Percentiles rank a stretch among this genome's conserved stretches.
Conservation (phyloP, 2,888 invertebrate genomes). For the Napeogenes sylphis region DNA sequence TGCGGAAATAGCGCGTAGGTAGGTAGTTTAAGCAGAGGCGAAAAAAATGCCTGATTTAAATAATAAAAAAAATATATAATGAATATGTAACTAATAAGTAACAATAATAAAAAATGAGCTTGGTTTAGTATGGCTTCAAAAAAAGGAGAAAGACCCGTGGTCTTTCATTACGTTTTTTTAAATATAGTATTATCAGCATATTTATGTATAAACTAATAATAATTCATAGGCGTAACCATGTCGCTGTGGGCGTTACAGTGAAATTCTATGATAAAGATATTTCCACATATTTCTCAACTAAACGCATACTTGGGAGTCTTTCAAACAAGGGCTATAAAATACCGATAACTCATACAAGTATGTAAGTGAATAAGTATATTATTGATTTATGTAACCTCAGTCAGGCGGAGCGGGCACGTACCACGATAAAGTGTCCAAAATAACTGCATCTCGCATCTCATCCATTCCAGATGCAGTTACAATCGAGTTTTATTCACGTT, state of each 20-base stretch:
- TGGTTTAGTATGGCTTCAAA: too few species aligned
- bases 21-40: too few species aligned
- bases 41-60: too few species aligned
- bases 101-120: too few species aligned
- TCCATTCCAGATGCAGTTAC: constrained; percentile 55
- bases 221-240: constrained; percentile 16
- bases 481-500: constrained; percentile 38
- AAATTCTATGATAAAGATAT: constrained; percentile 11
- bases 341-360: constrained; percentile 54
- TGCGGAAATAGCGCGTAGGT: too few species aligned
- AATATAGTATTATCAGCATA: not conserved
- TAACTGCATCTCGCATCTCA: constrained; percentile 62
- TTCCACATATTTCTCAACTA: constrained; percentile 22
- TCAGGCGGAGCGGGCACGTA: constrained; percentile 49
- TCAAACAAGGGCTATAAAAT: constrained; percentile 32
- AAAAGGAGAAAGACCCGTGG: too few species aligned
- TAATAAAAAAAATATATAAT: too few species aligned
- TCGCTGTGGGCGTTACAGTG: constrained; percentile 21
- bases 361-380: constrained; percentile 44
- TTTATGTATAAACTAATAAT: constrained; percentile 19
- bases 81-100: too few species aligned
- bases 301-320: constrained; percentile 12
- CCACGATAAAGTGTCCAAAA: constrained; percentile 71
- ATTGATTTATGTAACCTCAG: constrained; percentile 63
- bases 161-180: constrained; percentile 6